Evolutionary conservation across 2,113 vertebrate genomes (phyloP).

Genomic region (Leptodactylus fuscus): DNA sequence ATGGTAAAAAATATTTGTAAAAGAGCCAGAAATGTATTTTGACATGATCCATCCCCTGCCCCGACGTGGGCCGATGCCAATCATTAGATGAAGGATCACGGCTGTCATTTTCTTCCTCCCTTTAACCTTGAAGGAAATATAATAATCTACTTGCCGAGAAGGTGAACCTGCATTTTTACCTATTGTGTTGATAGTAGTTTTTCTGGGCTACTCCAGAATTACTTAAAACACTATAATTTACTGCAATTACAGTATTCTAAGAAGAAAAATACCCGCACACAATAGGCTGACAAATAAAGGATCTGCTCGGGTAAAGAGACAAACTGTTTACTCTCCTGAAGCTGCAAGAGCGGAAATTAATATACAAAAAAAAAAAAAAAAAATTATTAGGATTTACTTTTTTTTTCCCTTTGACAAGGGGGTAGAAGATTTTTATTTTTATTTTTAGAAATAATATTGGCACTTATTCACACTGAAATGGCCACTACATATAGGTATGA

Average conservation of each 20-base stretch:
- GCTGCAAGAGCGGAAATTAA: too few relatives aligned
- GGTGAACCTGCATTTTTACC: conserved; percentile 48
- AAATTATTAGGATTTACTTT: too few relatives aligned
- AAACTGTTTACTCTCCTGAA: too few relatives aligned
- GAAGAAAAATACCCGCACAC: conserved; percentile 57
- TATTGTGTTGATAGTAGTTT: conserved; percentile 60
- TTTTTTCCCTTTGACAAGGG: too few relatives aligned
- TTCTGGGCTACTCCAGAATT: conserved; percentile 49
- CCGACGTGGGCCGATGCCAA: not conserved
- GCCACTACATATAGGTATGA: too few relatives aligned
- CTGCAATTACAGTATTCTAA: conserved; percentile 45
- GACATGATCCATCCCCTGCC: not conserved
- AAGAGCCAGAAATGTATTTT: too few relatives aligned
- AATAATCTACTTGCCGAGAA: conserved; percentile 30
- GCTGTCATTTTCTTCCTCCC: conserved; percentile 44
- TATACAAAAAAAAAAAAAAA: too few relatives aligned
- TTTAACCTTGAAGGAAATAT: conserved; percentile 49
- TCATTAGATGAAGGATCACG: conserved; percentile 7
- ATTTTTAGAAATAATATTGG: too few relatives aligned
- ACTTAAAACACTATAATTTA: conserved; percentile 52
- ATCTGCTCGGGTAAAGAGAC: not conserved
- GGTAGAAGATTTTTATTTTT: too few relatives aligned
- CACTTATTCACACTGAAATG: too few relatives aligned
- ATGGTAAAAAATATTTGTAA: not conserved
- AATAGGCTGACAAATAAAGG: not conserved